Percentiles rank a stretch among this genome's conserved stretches.
phyloP scores from a whole-genome alignment of 2,797 vertebrate species.

The Sylvia borin region DNA sequence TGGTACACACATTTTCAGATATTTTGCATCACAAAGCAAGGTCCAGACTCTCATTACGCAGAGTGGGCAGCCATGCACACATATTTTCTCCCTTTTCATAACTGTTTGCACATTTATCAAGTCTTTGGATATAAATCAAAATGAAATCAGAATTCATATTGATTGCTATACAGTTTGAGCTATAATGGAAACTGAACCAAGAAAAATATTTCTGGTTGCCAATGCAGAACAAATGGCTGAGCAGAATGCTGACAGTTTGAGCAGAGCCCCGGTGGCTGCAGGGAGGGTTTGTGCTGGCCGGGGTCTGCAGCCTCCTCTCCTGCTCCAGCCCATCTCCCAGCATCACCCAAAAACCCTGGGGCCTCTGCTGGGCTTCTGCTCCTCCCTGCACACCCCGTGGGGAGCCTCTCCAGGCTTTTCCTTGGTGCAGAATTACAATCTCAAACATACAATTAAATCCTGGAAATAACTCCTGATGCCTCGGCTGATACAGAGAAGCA shows the following conservation, averaged over 20 bases:
- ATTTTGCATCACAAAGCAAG: not conserved
- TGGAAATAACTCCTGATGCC: not conserved
- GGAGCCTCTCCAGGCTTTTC: not conserved
- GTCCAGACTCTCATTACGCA: not conserved
- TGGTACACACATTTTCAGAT: not conserved
- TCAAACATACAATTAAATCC: not conserved
- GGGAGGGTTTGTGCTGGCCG: not conserved
- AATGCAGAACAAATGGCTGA: not conserved
- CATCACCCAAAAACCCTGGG: accelerated
- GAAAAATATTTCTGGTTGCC: not conserved
- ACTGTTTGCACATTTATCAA: not conserved
- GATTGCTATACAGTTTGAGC: not conserved
- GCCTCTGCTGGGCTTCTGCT: not conserved
- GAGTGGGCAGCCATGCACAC: accelerated
- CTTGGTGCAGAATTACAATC: not conserved
- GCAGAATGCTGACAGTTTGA: not conserved
- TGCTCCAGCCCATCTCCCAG: accelerated
- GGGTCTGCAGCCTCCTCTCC: not conserved
- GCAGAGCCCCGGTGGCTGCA: accelerated
- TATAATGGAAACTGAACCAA: not conserved
- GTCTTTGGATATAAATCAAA: not conserved
- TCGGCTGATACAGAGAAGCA: accelerated
- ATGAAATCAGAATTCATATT: not conserved
- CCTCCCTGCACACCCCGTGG: not conserved
- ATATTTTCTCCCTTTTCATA: not conserved